Conservation (phyloP, 2,113 vertebrate species). For the Eulacestoma nigropectus region DNA sequence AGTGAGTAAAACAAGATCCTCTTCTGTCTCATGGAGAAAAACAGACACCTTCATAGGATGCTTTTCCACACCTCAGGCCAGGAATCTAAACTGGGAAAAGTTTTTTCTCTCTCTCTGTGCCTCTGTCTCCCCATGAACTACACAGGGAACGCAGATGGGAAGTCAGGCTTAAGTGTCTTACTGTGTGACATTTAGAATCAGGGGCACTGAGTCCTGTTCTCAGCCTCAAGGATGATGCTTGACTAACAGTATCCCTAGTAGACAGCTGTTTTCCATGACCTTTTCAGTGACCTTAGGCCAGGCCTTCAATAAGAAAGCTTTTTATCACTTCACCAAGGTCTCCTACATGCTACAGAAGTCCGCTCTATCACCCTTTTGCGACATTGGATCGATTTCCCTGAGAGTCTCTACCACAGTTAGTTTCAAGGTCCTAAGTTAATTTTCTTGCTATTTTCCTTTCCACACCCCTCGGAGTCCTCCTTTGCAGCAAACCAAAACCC, state of each 20-base stretch:
- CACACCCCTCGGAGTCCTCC: not conserved
- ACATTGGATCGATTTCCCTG: not conserved
- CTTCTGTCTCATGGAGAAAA: not conserved
- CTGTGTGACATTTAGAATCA: not conserved
- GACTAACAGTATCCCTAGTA: not conserved
- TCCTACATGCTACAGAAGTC: not conserved
- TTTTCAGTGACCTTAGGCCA: not conserved
- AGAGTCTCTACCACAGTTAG: not conserved
- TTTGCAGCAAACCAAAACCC: not conserved
- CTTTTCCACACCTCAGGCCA: not conserved
- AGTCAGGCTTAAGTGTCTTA: not conserved
- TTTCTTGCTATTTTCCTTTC: conserved; percentile 17
- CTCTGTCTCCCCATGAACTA: not conserved
- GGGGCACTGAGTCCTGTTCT: not conserved
- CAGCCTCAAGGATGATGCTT: not conserved
- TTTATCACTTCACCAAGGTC: conserved; percentile 12
- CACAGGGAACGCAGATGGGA: not conserved
- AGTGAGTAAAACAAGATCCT: rapidly evolving
- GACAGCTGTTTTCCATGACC: not conserved
- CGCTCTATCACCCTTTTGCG: not conserved
- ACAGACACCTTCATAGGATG: not conserved
- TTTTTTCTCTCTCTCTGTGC: not conserved
- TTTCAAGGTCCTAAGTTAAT: conserved; percentile 44
- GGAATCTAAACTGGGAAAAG: not conserved
- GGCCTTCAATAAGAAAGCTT: not conserved